Evolutionary conservation across 2,113 vertebrate species (phyloP).

Genomic region (Anser brachyrhynchus): DNA sequence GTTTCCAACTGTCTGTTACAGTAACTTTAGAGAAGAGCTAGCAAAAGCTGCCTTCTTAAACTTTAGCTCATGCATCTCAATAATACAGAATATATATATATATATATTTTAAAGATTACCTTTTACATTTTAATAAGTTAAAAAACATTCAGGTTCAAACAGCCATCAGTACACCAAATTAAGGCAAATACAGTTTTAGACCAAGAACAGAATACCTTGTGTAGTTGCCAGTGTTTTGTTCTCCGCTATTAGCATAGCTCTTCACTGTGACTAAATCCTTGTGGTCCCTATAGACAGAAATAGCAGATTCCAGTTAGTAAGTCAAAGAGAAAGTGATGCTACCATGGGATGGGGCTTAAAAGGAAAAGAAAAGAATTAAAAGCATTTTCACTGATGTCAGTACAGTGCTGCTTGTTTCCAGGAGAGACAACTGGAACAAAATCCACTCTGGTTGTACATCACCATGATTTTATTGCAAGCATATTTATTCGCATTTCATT

Average conservation of each 20-base stretch:
- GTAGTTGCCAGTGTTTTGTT: conserved; percentile 3
- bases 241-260: not conserved
- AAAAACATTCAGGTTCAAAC: not conserved
- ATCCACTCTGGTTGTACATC: not conserved
- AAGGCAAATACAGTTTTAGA: not conserved
- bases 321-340: not conserved
- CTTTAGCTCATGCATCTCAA: not conserved
- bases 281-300: not conserved
- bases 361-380: not conserved
- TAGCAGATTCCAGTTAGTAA: not conserved
- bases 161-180: not conserved
- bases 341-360: not conserved
- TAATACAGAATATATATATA: not conserved
- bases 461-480: not conserved
- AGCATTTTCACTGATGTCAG: not conserved
- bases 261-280: not conserved
- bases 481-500: not conserved
- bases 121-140: not conserved
- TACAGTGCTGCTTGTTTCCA: not conserved
- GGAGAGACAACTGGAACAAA: not conserved
- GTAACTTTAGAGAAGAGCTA: not conserved
- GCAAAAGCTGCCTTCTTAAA: not conserved
- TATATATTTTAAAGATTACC: not conserved
- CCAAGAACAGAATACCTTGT: not conserved
- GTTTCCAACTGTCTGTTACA: not conserved